Base-by-base conservation (phyloP, 2,888 invertebrate species). In the Scelioninae gen. 2 region DNA sequence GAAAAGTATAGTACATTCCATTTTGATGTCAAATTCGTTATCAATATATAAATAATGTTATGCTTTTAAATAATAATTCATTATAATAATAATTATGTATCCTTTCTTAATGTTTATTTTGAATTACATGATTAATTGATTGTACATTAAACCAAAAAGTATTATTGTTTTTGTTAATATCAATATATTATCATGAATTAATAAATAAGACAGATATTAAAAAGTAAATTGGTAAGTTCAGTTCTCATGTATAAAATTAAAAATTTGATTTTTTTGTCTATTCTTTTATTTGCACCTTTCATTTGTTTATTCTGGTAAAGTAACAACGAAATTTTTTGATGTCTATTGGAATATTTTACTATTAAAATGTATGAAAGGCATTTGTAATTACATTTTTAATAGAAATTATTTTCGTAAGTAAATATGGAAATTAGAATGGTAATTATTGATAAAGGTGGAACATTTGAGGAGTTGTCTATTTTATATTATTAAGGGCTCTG, bases 81-180 rank as follows among this genome's bases (percentile, higher is more conserved):
- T 70, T 70, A 57, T 63, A 50, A 25, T 63, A 70, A 70, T 69
- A 61, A 69, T 69, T 69, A 69, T 69, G 61, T 61, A 55, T 48
- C 55, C 22, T 69, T 69, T 61, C 15, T 69, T 65, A 41, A 55
- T 48, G 22, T 39, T 53, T n/a, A n/a, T n/a, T n/a, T n/a, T 69
- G 48, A 69, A 69, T 68, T 68, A 68, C 33, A 69, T 16, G 10
- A 57, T 50, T 58, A 28, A 50, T 63, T 70, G 43, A 19, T 69
- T 69, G 61, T 70, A 57, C 50, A 57, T 57, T 63, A 15, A 53
- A 35, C 9, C 15, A 13, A 67, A 10, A 33, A 60, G 37, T 43
- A 58, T n/a, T 58, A 13, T 22, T 58, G 4, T 67, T 58, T 19
- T 33, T 46, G 35, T 28, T 22, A 25, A 43, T 35, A 25, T 28